These are phyloP conservation scores for Scaeva pyrastri DNA, from an alignment of 2,888 invertebrate species.

Conservation along the genomic window DNA sequence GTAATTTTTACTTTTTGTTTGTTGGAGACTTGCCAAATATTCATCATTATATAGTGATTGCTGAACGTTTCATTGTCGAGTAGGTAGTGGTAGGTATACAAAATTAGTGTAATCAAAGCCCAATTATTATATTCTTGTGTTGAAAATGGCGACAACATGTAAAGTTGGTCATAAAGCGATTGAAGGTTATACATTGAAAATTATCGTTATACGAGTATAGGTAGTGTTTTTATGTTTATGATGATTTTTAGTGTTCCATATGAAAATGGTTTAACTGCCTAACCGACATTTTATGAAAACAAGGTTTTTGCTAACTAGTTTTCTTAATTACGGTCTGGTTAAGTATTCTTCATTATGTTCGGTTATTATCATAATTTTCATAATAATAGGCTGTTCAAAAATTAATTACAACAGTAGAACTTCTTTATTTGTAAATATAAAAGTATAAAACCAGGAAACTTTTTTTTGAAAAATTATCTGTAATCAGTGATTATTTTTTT, in stretches of 20 bases:
- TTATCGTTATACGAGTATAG: neutral
- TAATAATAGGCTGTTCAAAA: neutral
- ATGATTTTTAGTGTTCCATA: neutral
- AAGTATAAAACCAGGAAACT: too few relatives aligned
- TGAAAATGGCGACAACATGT: conserved; percentile 4
- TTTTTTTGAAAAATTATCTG: too few relatives aligned
- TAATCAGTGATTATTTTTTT: too few relatives aligned
- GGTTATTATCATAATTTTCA: neutral
- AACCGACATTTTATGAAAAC: conserved; percentile 17
- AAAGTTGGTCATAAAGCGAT: conserved; percentile 15
- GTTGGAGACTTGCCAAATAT: conserved; percentile 53
- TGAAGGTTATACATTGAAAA: conserved; percentile 6
- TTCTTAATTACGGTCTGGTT: neutral
- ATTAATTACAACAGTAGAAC: neutral
- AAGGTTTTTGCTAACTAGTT: neutral
- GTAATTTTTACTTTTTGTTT: neutral
- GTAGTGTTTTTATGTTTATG: neutral
- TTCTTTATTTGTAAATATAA: neutral
- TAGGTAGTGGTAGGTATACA: too few relatives aligned
- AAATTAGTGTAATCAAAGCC: conserved; percentile 53
- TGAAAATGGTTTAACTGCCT: neutral
- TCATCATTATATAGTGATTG: conserved; percentile 31
- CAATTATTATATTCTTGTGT: conserved; percentile 16
- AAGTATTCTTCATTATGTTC: neutral
- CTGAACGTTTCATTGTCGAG: conserved; percentile 17